Evolutionary conservation across 2,797 vertebrate genomes (phyloP).

Genomic region (Triplophysa yarkandensis): DNA sequence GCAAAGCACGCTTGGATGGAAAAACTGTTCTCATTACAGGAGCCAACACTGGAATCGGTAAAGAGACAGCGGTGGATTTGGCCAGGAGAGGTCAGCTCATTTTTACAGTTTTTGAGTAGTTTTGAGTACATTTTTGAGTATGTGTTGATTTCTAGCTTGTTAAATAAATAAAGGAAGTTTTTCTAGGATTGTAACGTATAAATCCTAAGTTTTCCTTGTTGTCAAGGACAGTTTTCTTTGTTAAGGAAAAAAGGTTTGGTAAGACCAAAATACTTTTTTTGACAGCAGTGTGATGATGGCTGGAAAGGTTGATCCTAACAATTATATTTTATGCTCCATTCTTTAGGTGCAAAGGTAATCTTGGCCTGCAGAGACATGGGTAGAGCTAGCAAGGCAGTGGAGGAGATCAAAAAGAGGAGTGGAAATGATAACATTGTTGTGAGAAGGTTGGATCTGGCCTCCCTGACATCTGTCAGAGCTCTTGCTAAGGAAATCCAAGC

Average conservation of each 20-base stretch:
- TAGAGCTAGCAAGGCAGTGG: slow-evolving; percentile 65
- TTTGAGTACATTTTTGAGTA: too few species aligned
- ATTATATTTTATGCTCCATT: background rate
- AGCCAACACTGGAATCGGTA: slow-evolving; percentile 77
- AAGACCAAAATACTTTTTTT: background rate
- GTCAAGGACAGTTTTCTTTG: too few species aligned
- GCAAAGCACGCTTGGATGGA: slow-evolving; percentile 71
- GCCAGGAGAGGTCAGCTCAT: slow-evolving; percentile 68
- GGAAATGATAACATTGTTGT: slow-evolving; percentile 74
- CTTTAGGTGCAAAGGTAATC: slow-evolving; percentile 73
- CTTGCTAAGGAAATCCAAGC: slow-evolving; percentile 68
- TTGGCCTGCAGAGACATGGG: slow-evolving; percentile 74
- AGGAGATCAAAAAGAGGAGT: slow-evolving; percentile 69
- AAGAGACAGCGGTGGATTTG: slow-evolving; percentile 75
- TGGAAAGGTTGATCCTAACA: background rate
- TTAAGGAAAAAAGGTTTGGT: too few species aligned
- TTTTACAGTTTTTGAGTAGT: too few species aligned
- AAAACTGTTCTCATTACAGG: slow-evolving; percentile 78
- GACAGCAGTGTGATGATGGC: background rate
- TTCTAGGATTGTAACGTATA: too few species aligned
- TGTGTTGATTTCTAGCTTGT: too few species aligned
- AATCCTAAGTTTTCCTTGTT: too few species aligned
- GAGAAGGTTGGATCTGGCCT: slow-evolving; percentile 72
- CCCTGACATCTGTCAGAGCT: slow-evolving; percentile 70
- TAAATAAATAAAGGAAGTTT: too few species aligned